Evolutionary conservation across 2,113 vertebrate genomes (phyloP).

Genomic region (Riparia riparia): DNA sequence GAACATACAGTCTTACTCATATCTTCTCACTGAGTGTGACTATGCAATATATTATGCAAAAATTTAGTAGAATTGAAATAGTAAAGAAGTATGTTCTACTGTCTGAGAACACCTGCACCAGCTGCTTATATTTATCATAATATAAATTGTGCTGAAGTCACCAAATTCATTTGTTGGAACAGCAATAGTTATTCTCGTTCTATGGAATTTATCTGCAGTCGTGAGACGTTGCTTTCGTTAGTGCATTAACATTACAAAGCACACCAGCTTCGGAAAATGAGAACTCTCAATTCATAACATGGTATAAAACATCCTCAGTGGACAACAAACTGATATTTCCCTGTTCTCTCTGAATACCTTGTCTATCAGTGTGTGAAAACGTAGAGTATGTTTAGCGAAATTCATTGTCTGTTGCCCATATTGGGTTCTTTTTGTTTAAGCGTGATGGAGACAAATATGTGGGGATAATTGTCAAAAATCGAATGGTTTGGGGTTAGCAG

Average conservation of each 20-base stretch:
- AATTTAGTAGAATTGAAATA: conserved; percentile 6
- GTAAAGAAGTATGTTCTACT: not conserved
- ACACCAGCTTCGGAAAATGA: not conserved
- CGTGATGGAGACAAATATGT: not conserved
- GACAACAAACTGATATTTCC: conserved; percentile 17
- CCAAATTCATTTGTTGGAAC: conserved; percentile 39
- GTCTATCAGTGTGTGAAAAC: not conserved
- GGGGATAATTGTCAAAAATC: not conserved
- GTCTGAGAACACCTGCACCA: conserved; percentile 48
- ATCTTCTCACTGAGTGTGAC: not conserved
- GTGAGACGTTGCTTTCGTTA: conserved; percentile 10
- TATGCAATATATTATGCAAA: not conserved
- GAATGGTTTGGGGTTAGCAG: not conserved
- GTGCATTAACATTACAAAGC: conserved; percentile 64
- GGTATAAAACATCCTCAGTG: not conserved
- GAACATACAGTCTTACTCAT: not conserved
- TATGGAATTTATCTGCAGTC: conserved; percentile 53
- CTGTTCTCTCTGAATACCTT: not conserved
- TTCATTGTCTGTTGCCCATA: not conserved
- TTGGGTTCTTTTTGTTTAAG: not conserved
- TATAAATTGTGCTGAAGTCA: conserved; percentile 18
- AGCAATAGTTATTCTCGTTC: conserved; percentile 61
- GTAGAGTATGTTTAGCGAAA: not conserved
- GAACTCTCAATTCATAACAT: not conserved
- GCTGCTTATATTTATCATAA: conserved; percentile 44